Percentiles rank a stretch among this genome's conserved stretches.
Evolutionary conservation across 2,113 vertebrate species (phyloP).

Genomic region (Microtus oregoni): DNA sequence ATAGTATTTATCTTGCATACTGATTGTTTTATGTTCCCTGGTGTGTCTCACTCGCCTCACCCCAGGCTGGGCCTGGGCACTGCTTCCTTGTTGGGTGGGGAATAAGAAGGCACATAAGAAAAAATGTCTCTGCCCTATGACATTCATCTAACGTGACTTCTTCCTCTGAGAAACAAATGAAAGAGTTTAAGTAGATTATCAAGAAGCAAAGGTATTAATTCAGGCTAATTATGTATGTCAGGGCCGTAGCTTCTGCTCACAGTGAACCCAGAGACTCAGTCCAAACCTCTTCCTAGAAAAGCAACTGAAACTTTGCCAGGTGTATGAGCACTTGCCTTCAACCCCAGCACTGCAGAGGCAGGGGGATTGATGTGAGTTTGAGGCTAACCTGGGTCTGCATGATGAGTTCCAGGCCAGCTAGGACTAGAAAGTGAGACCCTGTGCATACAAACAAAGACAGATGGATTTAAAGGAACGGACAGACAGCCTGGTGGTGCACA

Average conservation of each 20-base stretch:
- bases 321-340: neutral
- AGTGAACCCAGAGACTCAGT: neutral
- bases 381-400: neutral
- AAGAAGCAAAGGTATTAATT: constrained; percentile 48
- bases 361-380: neutral
- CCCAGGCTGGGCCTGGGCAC: neutral
- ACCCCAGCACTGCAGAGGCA: neutral
- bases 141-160: constrained; percentile 30
- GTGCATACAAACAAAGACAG: too few relatives aligned
- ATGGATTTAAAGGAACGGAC: neutral
- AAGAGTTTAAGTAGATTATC: constrained; percentile 72
- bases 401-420: neutral
- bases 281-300: constrained; percentile 22
- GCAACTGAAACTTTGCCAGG: neutral
- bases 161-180: constrained; percentile 66
- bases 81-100: neutral
- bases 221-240: constrained; percentile 59
- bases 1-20: neutral
- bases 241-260: constrained; percentile 12
- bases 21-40: neutral
- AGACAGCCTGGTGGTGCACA: too few relatives aligned
- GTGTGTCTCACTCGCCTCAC: neutral
- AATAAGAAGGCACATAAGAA: neutral
- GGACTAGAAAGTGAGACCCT: neutral
- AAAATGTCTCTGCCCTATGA: constrained; percentile 6